Conservation (phyloP, 2,888 invertebrate species). For the Stramonita haemastoma region DNA sequence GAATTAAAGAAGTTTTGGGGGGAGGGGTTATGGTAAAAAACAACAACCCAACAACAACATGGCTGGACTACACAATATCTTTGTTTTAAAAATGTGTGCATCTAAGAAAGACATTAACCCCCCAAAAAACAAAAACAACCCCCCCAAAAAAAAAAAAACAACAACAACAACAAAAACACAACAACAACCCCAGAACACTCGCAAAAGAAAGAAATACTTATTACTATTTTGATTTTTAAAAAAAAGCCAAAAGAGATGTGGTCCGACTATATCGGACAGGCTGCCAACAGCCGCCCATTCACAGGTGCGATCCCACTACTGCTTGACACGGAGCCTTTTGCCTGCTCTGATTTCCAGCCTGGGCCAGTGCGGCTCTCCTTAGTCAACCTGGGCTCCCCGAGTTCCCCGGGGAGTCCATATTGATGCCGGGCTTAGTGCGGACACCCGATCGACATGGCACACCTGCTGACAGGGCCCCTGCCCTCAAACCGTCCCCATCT, state of each 20-base stretch:
- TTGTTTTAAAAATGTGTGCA: too few relatives aligned
- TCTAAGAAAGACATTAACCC: too few relatives aligned
- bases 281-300: constrained; percentile 89
- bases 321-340: constrained; percentile 98
- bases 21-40: too few relatives aligned
- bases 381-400: constrained; percentile 90
- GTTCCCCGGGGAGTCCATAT: constrained; percentile 85
- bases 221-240: too few relatives aligned
- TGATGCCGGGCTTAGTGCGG: constrained; percentile 47
- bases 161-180: too few relatives aligned
- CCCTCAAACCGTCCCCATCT: constrained; percentile 94
- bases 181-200: too few relatives aligned
- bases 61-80: too few relatives aligned
- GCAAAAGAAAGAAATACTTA: too few relatives aligned
- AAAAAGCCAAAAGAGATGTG: constrained; percentile 13
- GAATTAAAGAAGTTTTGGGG: too few relatives aligned
- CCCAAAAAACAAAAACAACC: too few relatives aligned
- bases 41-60: too few relatives aligned
- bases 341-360: constrained; percentile 85
- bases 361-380: constrained; percentile 94
- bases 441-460: constrained; percentile 89
- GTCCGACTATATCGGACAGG: constrained; percentile 90
- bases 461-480: constrained; percentile 85
- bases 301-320: constrained; percentile 94
- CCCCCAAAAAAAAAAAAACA: too few relatives aligned